Evolutionary conservation across 2,113 vertebrate species (phyloP).

Genomic region (Emydocephalus ijimae): DNA sequence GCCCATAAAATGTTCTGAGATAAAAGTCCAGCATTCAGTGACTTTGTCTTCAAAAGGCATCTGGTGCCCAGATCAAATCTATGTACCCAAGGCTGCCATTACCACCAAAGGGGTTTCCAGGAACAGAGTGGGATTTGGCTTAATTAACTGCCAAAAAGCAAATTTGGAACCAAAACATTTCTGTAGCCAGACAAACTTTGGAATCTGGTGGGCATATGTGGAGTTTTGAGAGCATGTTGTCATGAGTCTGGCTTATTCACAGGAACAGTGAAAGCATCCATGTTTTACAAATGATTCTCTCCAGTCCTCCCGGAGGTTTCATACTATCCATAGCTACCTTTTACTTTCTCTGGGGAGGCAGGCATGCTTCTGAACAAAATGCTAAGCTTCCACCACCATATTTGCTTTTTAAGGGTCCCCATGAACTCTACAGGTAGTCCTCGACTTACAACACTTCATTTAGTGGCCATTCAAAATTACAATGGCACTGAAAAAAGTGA

Average conservation of each 20-base stretch:
- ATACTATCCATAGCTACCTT: neutral
- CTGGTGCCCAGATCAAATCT: neutral
- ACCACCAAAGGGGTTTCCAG: neutral
- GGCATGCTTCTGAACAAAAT: neutral
- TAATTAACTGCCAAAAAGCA: neutral
- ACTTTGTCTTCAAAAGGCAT: neutral
- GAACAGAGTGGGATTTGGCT: neutral
- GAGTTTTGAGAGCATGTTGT: neutral
- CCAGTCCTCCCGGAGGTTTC: neutral
- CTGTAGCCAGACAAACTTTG: neutral
- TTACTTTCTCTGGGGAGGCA: neutral
- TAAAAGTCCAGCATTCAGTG: neutral
- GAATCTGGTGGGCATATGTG: neutral
- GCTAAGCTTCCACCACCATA: neutral
- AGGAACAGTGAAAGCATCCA: neutral
- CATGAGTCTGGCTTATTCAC: neutral
- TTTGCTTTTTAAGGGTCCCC: neutral
- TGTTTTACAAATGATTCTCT: neutral
- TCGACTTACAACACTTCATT: neutral
- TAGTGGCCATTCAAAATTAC: neutral
- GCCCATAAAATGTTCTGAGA: neutral
- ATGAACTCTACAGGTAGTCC: neutral
- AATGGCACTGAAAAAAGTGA: neutral
- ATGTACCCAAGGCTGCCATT: neutral
- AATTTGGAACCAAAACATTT: neutral